Base-by-base conservation (phyloP, 1,140 invertebrate genomes). In the Camponotus floridanus region DNA sequence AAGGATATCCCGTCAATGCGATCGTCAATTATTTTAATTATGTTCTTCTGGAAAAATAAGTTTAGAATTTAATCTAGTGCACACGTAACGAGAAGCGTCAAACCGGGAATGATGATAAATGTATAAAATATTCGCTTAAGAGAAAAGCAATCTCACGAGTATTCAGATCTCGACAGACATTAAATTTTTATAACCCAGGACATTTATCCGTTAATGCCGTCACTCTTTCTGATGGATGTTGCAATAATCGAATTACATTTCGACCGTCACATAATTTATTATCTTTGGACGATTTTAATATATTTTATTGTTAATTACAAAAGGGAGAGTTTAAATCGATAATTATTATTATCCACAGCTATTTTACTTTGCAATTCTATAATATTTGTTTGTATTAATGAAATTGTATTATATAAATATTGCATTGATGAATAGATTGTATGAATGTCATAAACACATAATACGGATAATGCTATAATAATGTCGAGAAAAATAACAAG, bases 81-180 rank as follows among this genome's bases (percentile, higher is more conserved):
- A 36, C 36, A 55, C 67, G 18, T 73, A 61, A 73, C 36, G 55
- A 31, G 39, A 31, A 81, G 39, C 67, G 51, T 73, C 79, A 81
- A 81, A 81, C 67, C 39, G 57, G 21, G 79, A 81, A 81, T 81
- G 79, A 81, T 81, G 79, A 81, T 81, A 81, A 81, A 81, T 81
- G 79, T 67, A 81, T 81, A 81, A 81, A 81, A 83, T 83, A 83
- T 18, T 61, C 68, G 79, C 68, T 73, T 74, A 83, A 83, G 55
- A 83, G 79, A 83, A 83, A 83, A 83, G 79, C 68, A 73, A 83
- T 83, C 79, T 83, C 79, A 61, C 79, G 79, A 83, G 79, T 83
- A 83, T 83, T 83, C 79, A 74, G 79, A 83, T 83, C 79, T 74
- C 68, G 31, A 73, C 68, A 68, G 55, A 83, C 79, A 61, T 83